phyloP scores from a whole-genome alignment of 2,888 invertebrate genomes.

The Drosophila mercatorum region DNA sequence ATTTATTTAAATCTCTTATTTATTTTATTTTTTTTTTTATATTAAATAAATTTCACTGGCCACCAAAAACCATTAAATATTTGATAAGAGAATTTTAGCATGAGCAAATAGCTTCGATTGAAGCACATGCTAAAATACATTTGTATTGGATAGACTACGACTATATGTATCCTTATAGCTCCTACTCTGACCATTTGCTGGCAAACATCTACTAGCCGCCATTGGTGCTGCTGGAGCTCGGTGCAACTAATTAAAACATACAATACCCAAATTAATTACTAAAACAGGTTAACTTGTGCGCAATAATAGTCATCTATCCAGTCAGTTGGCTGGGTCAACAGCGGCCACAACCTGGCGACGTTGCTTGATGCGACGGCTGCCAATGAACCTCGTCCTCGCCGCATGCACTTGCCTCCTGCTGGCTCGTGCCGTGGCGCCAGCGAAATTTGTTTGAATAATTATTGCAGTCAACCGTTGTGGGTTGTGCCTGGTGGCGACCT shows the following conservation, averaged over 20 bases:
- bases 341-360: constrained; percentile 47
- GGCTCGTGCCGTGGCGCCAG: constrained; percentile 57
- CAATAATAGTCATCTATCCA: constrained; percentile 74
- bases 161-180: not conserved
- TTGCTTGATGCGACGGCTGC: constrained; percentile 39
- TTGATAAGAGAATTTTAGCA: not conserved
- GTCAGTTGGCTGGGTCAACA: constrained; percentile 51
- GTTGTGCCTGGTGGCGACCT: constrained; percentile 23
- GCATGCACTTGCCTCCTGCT: constrained; percentile 14
- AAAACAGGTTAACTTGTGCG: constrained; percentile 84
- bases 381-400: constrained; percentile 35
- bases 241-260: constrained; percentile 83
- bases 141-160: not conserved
- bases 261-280: constrained; percentile 84
- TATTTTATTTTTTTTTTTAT: not conserved
- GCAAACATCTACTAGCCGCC: constrained; percentile 33
- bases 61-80: not conserved
- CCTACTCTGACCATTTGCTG: constrained; percentile 11
- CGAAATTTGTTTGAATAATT: constrained; percentile 73
- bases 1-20: not conserved
- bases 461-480: constrained; percentile 69
- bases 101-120: not conserved
- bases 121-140: not conserved
- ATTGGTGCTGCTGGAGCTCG: constrained; percentile 16
- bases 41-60: too few relatives aligned